A percentile compares a stretch with the other conserved stretches of the same genome.
phyloP scores from a whole-genome alignment of 2,113 vertebrate genomes.

The Mesoclemmys tuberculata region DNA sequence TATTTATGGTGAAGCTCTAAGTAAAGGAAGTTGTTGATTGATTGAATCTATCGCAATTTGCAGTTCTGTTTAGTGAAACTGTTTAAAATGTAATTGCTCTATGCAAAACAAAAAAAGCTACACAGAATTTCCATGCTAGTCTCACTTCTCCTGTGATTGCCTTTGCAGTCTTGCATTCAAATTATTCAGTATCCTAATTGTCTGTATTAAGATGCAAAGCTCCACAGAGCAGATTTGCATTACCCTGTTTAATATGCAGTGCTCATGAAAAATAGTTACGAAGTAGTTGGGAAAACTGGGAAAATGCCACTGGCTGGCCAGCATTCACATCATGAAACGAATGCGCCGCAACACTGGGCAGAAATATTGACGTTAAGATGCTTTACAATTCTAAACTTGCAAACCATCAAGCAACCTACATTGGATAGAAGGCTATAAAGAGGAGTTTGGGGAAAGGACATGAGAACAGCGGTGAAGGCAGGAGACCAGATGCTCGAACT shows the following conservation, averaged over 20 bases:
- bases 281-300: not conserved
- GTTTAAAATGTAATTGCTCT: constrained; percentile 2
- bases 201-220: not conserved
- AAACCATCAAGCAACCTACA: constrained; percentile 22
- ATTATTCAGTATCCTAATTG: not conserved
- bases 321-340: not conserved
- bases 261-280: not conserved
- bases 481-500: not conserved
- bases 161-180: not conserved
- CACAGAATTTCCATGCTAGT: constrained; percentile 54
- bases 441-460: not conserved
- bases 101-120: not conserved
- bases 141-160: constrained; percentile 28
- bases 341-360: not conserved
- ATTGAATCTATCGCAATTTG: not conserved
- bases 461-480: constrained; percentile 6
- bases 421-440: not conserved
- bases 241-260: not conserved
- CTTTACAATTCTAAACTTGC: not conserved
- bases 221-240: constrained; percentile 3
- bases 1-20: not conserved
- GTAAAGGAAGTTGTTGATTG: not conserved
- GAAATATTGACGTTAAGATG: not conserved
- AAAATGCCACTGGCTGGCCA: not conserved
- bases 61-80: not conserved